Base-by-base conservation (phyloP, 1,140 invertebrate species). In the Zelostemma sp. region DNA sequence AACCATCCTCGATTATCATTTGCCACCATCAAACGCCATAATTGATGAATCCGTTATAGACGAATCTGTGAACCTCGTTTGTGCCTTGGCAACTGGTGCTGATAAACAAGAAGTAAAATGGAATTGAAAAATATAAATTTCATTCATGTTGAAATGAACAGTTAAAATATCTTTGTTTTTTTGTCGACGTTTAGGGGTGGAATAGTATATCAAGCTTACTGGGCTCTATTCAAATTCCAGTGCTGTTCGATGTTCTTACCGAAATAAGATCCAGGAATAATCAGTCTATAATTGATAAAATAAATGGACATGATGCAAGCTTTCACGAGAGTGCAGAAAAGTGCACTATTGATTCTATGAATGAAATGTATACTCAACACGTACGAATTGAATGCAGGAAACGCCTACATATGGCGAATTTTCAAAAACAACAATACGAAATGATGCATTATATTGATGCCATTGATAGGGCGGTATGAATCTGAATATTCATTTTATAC, bases 151-250 rank as follows among this genome's bases (percentile, higher is more conserved):
- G 25, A 16, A 56, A 14, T 66, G 35, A 56, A 58, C 47, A 41
- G 19, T 43, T n/a, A n/a, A n/a, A n/a, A n/a, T n/a, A n/a, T n/a
- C n/a, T n/a, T n/a, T n/a, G n/a, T n/a, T n/a, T n/a, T n/a, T n/a
- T n/a, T n/a, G n/a, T n/a, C n/a, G n/a, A n/a, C n/a, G 62, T 73
- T 57, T 48, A 85, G 83, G 65, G 80, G 3, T 79, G 73, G 70
- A 64, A 67, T 48, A 66, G 64, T 55, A 50, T 85, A 50, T 65
- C 64, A 18, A 68, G 62, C 25, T 73, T 68, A 60, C 58, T 84
- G 43, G 46, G 57, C 55, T n/a, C 38, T 16, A 66, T 82, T 15
- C 71, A 77, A 54, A 62, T 80, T 35, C 43, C 75, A 35, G 70
- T 70, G 18, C 49, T 84, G 16, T 84, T 80, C 80, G 73, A 73